phyloP scores from a whole-genome alignment of 2,888 invertebrate genomes.

The Saturnia japonica region DNA sequence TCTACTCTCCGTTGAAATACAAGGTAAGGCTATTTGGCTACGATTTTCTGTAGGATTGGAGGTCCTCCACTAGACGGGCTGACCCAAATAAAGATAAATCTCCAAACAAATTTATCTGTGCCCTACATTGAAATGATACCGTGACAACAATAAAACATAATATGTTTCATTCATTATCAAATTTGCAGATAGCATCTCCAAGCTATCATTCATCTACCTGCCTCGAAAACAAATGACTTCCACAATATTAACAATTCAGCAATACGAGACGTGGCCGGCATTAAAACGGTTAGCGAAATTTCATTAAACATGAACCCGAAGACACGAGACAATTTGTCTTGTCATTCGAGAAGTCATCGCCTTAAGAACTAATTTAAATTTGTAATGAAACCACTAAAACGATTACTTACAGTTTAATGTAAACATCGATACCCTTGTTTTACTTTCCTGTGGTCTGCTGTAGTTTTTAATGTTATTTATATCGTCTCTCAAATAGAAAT shows the following conservation, averaged over 20 bases:
- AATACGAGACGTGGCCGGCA: constrained; percentile 62
- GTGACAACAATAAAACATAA: neutral
- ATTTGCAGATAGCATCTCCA: constrained; percentile 16
- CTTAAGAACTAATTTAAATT: constrained; percentile 68
- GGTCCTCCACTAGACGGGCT: no score
- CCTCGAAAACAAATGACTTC: constrained; percentile 37
- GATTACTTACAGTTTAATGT: constrained; percentile 41
- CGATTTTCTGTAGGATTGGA: no score
- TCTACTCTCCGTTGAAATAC: no score
- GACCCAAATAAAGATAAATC: no score
- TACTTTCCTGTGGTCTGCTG: neutral
- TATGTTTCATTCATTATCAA: constrained; percentile 13
- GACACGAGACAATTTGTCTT: constrained; percentile 68
- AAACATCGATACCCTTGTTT: neutral
- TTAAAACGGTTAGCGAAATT: constrained; percentile 58
- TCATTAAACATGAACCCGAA: constrained; percentile 57
- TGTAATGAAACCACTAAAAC: constrained; percentile 57
- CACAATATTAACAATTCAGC: constrained; percentile 38
- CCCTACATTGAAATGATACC: neutral
- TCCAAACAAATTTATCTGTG: no score
- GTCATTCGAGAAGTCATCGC: constrained; percentile 61
- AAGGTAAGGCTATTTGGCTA: no score
- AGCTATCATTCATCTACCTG: constrained; percentile 21
- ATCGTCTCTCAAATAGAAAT: neutral
- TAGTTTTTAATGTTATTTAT: neutral